Base-by-base conservation (phyloP, 2,113 vertebrate genomes). In the Cichladusa arquata region DNA sequence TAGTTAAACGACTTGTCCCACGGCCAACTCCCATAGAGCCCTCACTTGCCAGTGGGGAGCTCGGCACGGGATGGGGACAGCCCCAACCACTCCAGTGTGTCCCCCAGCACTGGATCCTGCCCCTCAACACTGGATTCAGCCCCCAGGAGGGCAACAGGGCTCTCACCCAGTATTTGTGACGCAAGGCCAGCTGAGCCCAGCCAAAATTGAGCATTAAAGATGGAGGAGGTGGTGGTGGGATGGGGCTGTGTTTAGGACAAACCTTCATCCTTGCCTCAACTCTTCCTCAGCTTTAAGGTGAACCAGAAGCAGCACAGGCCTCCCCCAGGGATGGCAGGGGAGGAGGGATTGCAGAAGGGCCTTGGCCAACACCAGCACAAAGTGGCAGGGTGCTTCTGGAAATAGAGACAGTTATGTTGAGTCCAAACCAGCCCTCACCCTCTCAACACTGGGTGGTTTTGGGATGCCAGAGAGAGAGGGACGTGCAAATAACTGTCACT, bases 261-360 rank as follows among this genome's bases (percentile, higher is more conserved):
- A 81, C 1, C 2, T 67, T 42, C 26, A 33, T 14, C 19, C 34
- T 8, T 38, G 25, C 25, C 8, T 29, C 48, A 33, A 5, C 5
- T 6, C 31, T 6, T 33, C 33, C 19, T 14, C 38, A 31, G n/a
- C 19, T 61, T 61, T n/a, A 53, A 57, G 34, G 24, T 74, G 64
- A 81, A 57, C 3, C 8, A 81, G 45, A 64, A 34, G 33, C 80
- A 83, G 40, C 0, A 2, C 33, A 80, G 33, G 31, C 44, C 18
- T 72, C 33, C 42, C 42, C 18, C 2, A 2, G 14, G 5, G 26
- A 42, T 57, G 23, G 19, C 1, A 0, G 1, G 3, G 6, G 3
- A 31, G 9, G 34, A 26, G 60, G 34, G 17, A 38, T 11, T 82
- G 44, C 23, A 53, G 67, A 77, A 86, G 58, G 25, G 33, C 36